Evolutionary conservation across 2,888 invertebrate genomes (phyloP).

Genomic region (Gandaritis pyraliata): DNA sequence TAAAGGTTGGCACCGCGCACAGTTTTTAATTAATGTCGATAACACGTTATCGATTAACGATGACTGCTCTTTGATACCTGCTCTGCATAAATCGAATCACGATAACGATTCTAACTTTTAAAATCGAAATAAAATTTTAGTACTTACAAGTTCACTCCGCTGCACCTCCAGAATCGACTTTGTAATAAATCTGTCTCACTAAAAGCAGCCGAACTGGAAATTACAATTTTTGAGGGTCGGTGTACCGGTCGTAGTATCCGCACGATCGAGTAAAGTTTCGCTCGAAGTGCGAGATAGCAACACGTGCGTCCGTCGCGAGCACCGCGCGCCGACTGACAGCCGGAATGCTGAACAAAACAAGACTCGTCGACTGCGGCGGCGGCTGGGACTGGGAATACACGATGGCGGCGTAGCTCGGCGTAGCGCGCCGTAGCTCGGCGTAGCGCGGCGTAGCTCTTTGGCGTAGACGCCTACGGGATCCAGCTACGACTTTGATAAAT

Average conservation of each 20-base stretch:
- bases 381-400: background rate
- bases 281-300: background rate
- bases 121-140: constrained; percentile 4
- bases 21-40: constrained; percentile 25
- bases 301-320: constrained; percentile 10
- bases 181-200: constrained; percentile 5
- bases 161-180: background rate
- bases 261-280: constrained; percentile 29
- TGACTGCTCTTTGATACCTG: constrained; percentile 14
- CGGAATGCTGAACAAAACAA: background rate
- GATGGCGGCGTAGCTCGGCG: constrained; percentile 8
- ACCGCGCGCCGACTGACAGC: constrained; percentile 24
- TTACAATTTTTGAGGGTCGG: background rate
- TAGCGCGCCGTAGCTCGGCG: constrained; percentile 3
- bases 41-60: constrained; percentile 16
- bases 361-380: background rate
- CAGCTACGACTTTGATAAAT: constrained; percentile 3
- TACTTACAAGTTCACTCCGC: constrained; percentile 10
- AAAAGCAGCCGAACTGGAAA: background rate
- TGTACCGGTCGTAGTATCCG: background rate
- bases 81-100: background rate
- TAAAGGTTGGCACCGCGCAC: background rate
- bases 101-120: constrained; percentile 13
- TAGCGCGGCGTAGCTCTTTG: constrained; percentile 12
- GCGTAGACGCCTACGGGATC: constrained; percentile 26